Evolutionary conservation across 2,113 vertebrate genomes (phyloP), one percentile per base, ranked within the genome.

Genomic region (Tetrax tetrax): DNA sequence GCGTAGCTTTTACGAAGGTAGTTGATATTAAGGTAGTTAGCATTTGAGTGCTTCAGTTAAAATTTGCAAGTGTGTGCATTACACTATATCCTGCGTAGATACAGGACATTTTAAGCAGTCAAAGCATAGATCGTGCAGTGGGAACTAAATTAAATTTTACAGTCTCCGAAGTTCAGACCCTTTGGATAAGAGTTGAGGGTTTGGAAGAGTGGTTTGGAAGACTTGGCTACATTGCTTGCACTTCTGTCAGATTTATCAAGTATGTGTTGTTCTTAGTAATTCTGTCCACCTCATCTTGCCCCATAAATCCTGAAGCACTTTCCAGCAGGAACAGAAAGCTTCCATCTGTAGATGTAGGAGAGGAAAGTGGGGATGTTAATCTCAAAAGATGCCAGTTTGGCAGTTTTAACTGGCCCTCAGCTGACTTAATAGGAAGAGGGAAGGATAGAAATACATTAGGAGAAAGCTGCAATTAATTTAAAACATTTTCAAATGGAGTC

Each of bases 221-320:
- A 68, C 48, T 29, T 76, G 33, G 43, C n/a, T 48, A 3, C 48
- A 21, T 28, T 68, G 16, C 48, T 41, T 76, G 27, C 45, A n/a
- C 14, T 78, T 54, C 2, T 64, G 23, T 69, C 41, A 33, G 18
- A 21, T 68, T 71, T 71, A 20, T 45, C 50, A 54, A 22, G 28
- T 51, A 3, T 38, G 8, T 18, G 27, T 70, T 86, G 33, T 43
- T 83, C 10, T 63, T 57, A 37, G 15, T 64, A 69, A 11, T 71
- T 76, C n/a, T 83, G 0, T 65, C 37, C 14, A 10, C 53, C 14
- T 4, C 14, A 3, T 28, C 14, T 5, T 3, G 5, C 33, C 38
- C 27, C 6, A 3, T 28, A 74, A 20, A 41, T 86, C 54, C 35
- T 88, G 71, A 56, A 63, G 24, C 7, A 23, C 91, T 86, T 87